These are phyloP conservation scores for Borostomias antarcticus DNA, from an alignment of 2,797 vertebrate species.

Conservation along the genomic window DNA sequence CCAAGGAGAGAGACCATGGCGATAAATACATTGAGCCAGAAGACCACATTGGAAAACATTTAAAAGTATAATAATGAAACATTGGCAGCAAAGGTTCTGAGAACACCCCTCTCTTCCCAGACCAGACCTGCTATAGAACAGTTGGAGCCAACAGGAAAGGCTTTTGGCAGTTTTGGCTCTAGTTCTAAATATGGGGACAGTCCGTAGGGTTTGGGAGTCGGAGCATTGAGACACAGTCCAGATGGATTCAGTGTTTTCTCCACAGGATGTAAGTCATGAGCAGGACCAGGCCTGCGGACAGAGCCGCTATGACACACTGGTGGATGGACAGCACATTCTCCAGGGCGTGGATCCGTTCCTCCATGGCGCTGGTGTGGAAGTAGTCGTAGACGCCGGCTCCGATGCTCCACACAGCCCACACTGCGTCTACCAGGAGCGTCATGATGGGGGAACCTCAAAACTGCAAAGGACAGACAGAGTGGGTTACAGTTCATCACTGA, in stretches of 20 bases:
- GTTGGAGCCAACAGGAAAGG: too few relatives aligned
- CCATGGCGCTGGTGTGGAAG: slow-evolving; percentile 81
- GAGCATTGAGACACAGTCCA: not conserved
- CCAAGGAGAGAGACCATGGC: too few relatives aligned
- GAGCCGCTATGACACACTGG: slow-evolving; percentile 73
- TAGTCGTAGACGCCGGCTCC: slow-evolving; percentile 78
- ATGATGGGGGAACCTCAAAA: slow-evolving; percentile 58
- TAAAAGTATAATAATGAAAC: too few relatives aligned
- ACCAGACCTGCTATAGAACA: too few relatives aligned
- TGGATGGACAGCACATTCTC: slow-evolving; percentile 76
- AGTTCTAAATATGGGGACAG: too few relatives aligned
- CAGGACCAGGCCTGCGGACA: slow-evolving; percentile 72
- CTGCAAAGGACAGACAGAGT: not conserved
- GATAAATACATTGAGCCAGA: too few relatives aligned
- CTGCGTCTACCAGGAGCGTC: slow-evolving; percentile 75
- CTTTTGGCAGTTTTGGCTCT: too few relatives aligned
- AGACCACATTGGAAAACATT: too few relatives aligned
- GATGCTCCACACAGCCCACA: slow-evolving; percentile 81
- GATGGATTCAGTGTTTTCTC: slow-evolving; percentile 72
- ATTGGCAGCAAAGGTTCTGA: too few relatives aligned
- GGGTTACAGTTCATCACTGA: not conserved
- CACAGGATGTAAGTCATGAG: slow-evolving; percentile 77
- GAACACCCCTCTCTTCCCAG: too few relatives aligned
- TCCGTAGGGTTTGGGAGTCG: too few relatives aligned
- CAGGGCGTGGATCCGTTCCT: slow-evolving; percentile 78